These are phyloP conservation scores for Nyctibius bracteatus DNA, from an alignment of 2,113 vertebrate species.

Conservation along the genomic window DNA sequence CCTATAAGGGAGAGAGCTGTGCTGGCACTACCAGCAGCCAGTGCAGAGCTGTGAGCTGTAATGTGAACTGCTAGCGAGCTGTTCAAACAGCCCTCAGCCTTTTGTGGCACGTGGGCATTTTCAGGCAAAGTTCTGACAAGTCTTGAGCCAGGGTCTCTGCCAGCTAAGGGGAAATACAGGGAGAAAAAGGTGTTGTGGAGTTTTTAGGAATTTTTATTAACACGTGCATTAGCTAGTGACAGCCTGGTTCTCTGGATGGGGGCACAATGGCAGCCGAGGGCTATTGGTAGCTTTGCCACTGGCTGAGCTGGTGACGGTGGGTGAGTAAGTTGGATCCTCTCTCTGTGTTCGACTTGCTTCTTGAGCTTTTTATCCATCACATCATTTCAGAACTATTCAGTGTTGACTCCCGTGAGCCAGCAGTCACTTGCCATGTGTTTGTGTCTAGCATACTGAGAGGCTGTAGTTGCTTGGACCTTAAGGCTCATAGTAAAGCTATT, in stretches of 20 bases:
- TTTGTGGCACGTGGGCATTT: rapidly evolving
- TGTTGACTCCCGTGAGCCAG: not conserved
- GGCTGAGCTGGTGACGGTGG: not conserved
- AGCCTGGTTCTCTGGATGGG: not conserved
- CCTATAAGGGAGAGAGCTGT: not conserved
- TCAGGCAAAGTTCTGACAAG: not conserved
- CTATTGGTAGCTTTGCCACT: not conserved
- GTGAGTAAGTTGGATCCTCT: not conserved
- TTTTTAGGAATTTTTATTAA: not conserved
- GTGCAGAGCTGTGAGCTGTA: not conserved
- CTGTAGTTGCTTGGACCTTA: not conserved
- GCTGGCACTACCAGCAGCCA: not conserved
- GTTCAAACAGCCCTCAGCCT: not conserved
- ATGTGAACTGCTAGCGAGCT: not conserved
- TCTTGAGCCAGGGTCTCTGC: not conserved
- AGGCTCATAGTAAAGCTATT: not conserved
- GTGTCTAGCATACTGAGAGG: not conserved
- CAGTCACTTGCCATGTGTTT: not conserved
- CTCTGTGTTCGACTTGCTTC: not conserved
- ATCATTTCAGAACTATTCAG: not conserved
- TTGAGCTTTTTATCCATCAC: not conserved
- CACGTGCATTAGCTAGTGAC: not conserved
- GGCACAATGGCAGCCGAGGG: not conserved
- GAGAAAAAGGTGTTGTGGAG: not conserved
- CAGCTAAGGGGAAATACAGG: not conserved